Conservation (phyloP, 2,797 vertebrate species). For the Pelochelys cantorii region DNA sequence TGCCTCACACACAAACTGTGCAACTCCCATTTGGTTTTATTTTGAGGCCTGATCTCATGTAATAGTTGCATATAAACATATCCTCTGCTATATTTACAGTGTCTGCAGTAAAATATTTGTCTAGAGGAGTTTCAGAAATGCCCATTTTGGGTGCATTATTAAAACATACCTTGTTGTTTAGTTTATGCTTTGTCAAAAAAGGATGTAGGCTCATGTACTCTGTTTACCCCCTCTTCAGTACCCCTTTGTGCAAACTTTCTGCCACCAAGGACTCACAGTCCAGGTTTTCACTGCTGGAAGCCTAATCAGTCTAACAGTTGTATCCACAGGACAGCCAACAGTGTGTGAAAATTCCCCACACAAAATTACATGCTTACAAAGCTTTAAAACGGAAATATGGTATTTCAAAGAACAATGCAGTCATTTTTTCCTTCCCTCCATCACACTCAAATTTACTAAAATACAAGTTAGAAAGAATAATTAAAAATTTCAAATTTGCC, state of each 20-base stretch:
- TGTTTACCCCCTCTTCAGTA: background rate
- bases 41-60: slow-evolving; percentile 36
- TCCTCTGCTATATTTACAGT: background rate
- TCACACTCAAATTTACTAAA: too few species aligned
- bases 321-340: too few species aligned
- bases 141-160: background rate
- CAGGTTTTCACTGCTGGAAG: background rate
- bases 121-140: background rate
- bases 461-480: too few species aligned
- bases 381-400: background rate
- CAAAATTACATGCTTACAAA: background rate
- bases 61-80: background rate
- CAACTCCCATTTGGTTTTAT: slow-evolving; percentile 17
- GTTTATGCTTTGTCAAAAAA: background rate
- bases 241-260: background rate
- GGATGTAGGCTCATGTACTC: background rate
- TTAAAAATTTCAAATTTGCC: background rate
- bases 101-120: background rate
- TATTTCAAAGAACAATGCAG: background rate
- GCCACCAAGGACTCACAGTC: background rate
- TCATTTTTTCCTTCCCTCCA: background rate
- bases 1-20: background rate
- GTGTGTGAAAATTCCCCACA: background rate
- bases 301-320: background rate
- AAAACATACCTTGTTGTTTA: background rate